phyloP scores from a whole-genome alignment of 2,113 vertebrate species.

The Gnathonemus echidnorhynchus region DNA sequence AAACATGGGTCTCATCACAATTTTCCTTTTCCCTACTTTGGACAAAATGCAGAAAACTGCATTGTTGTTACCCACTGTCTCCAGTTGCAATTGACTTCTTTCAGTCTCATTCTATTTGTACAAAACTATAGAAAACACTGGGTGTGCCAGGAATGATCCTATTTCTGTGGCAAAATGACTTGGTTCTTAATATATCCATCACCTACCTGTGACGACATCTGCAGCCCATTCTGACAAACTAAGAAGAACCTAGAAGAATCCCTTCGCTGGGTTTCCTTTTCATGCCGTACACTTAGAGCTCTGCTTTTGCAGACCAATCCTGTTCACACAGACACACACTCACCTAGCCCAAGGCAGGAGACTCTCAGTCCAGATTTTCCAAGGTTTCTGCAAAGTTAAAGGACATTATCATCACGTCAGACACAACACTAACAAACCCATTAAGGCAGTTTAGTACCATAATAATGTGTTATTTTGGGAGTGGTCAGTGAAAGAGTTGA shows the following conservation, averaged over 20 bases:
- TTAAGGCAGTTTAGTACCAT: background rate
- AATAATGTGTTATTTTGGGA: background rate
- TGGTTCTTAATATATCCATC: background rate
- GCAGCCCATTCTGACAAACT: background rate
- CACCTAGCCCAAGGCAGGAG: constrained; percentile 89
- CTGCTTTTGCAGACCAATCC: background rate
- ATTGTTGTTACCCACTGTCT: background rate
- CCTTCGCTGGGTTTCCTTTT: background rate
- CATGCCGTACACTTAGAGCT: background rate
- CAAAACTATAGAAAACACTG: background rate
- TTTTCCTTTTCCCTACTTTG: background rate
- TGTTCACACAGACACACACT: constrained; percentile 42
- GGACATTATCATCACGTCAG: constrained; percentile 20
- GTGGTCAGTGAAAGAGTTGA: background rate
- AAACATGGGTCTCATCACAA: background rate
- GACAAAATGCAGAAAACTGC: background rate
- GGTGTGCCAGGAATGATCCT: background rate
- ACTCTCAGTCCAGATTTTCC: constrained; percentile 88
- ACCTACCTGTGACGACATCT: background rate
- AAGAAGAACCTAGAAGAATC: background rate
- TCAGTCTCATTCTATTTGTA: background rate
- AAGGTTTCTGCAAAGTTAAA: constrained; percentile 73
- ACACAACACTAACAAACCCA: background rate
- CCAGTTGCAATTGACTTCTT: background rate
- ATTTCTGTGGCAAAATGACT: background rate